Percentiles rank a stretch among this genome's conserved stretches.
phyloP scores from a whole-genome alignment of 2,888 invertebrate genomes.

The Hyppa rectilinea region DNA sequence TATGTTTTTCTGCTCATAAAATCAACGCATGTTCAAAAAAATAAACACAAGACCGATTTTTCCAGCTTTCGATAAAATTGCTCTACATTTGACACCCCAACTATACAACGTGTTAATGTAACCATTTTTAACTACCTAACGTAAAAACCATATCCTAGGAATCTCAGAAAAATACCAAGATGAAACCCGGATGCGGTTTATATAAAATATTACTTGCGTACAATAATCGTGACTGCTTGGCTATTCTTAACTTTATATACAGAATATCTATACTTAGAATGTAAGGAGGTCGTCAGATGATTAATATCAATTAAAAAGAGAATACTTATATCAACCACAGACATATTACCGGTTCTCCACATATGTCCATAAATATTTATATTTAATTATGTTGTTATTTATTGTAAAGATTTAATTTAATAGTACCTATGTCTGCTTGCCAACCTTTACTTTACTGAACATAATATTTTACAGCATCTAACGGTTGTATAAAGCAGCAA shows the following conservation, averaged over 20 bases:
- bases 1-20: not conserved
- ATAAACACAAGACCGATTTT: not conserved
- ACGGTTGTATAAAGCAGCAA: no score
- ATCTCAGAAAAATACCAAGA: slow-evolving; percentile 35
- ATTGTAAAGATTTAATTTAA: not conserved
- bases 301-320: slow-evolving; percentile 50
- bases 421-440: not conserved
- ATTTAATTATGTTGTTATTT: slow-evolving; percentile 18
- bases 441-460: not conserved
- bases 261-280: slow-evolving; percentile 22
- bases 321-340: slow-evolving; percentile 37
- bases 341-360: slow-evolving; percentile 20
- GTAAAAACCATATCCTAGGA: slow-evolving; percentile 27
- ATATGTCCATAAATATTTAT: slow-evolving; percentile 13
- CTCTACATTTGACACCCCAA: not conserved
- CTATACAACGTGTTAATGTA: not conserved
- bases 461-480: not conserved
- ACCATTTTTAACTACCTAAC: not conserved
- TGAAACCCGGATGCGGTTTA: slow-evolving; percentile 66
- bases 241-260: slow-evolving; percentile 27
- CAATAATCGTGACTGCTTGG: slow-evolving; percentile 58
- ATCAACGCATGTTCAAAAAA: not conserved
- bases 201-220: slow-evolving; percentile 26
- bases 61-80: not conserved
- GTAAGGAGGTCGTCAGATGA: slow-evolving; percentile 38